Base-by-base conservation (phyloP, 2,113 vertebrate genomes). In the Boleophthalmus pectinirostris region DNA sequence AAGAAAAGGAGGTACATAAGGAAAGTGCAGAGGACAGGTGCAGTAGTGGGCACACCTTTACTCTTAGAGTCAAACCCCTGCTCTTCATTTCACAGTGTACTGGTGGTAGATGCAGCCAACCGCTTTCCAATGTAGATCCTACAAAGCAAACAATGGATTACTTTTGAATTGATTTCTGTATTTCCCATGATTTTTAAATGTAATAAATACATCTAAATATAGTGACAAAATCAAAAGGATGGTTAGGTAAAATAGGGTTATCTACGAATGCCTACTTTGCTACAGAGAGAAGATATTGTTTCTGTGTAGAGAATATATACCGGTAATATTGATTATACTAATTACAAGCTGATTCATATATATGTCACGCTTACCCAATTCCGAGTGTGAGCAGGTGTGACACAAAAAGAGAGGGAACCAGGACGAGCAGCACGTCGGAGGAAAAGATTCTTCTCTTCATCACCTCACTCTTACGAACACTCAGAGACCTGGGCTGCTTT, bases 41-140 rank as follows among this genome's bases (percentile, higher is more conserved):
- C 78, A 82, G 81, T 78, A 82, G n/a, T 83, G 85, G 75, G 57
- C 73, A 60, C 71, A 77, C 66, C 67, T 54, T 80, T 54, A 80
- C 72, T 58, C 58, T 33, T 76, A 16, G 49, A 45, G 79, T 79
- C 63, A 49, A 18, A 65, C 70, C 68, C 29, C 47, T 61, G 29
- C 21, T 67, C 77, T 54, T 67, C 56, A 53, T 43, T 38, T 94
- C 90, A 94, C 90, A 93, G 90, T 0, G 91, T 86, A 77, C 89
- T 91, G 23, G 90, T 89, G 54, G 93, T 90, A 7, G 91, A 94
- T 47, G 91, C 83, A 0, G 92, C 93, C 85, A 94, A 79, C 57
- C 92, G 85, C 66, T 93, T 93, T 47, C 93, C 93, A 47, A 94
- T 92, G 89, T 93, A 94, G 85, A 94, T 93, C 75, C 93, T 93